Percentiles rank a stretch among this genome's conserved stretches.
phyloP scores from a whole-genome alignment of 2,888 invertebrate species.

The Operophtera brumata region DNA sequence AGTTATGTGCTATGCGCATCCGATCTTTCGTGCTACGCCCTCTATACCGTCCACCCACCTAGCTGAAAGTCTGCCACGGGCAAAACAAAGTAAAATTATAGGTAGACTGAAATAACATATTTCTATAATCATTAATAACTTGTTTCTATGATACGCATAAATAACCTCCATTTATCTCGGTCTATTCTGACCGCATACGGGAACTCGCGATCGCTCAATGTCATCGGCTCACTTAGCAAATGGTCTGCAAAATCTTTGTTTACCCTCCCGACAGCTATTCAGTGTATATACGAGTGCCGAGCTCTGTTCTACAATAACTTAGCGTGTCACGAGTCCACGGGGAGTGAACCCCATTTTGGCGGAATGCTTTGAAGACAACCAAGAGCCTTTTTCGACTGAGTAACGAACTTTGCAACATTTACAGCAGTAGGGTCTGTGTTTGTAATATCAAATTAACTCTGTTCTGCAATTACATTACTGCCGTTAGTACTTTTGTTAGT shows the following conservation, averaged over 20 bases:
- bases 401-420: background rate
- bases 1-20: too few species aligned
- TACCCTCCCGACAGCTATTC: conserved; percentile 9
- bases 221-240: conserved; percentile 18
- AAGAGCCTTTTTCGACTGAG: background rate
- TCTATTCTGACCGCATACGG: conserved; percentile 12
- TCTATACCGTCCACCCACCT: too few species aligned
- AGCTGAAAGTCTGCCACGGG: too few species aligned
- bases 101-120: conserved; percentile 4
- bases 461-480: background rate
- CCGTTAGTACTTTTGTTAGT: too few species aligned
- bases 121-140: conserved; percentile 15
- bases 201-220: conserved; percentile 19
- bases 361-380: conserved; percentile 1
- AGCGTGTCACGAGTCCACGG: conserved; percentile 2
- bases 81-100: too few species aligned
- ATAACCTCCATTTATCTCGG: conserved; percentile 18
- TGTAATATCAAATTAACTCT: background rate
- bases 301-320: conserved; percentile 7
- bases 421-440: background rate
- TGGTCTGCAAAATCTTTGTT: conserved; percentile 20
- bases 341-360: conserved; percentile 16
- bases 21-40: too few species aligned
- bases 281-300: conserved; percentile 14
- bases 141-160: conserved; percentile 10